Conservation (phyloP, 2,888 invertebrate genomes). For the Agrotis exclamationis region DNA sequence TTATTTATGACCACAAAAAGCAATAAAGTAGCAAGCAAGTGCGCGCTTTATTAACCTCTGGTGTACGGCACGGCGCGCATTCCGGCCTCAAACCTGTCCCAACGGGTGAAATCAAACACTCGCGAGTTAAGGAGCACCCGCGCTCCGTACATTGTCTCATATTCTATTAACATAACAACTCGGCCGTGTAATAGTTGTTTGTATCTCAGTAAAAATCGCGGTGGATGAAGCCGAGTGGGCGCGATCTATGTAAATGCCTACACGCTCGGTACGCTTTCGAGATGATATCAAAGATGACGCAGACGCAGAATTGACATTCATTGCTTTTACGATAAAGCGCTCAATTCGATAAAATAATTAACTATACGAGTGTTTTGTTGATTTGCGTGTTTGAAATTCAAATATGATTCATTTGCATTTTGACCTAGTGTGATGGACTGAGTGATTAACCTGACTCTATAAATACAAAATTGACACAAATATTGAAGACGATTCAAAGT, state of each 20-base stretch:
- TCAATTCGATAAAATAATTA: constrained; percentile 54
- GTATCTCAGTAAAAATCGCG: constrained; percentile 83
- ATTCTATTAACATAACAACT: constrained; percentile 80
- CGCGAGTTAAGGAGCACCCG: constrained; percentile 77
- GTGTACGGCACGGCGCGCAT: constrained; percentile 73
- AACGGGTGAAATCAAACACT: constrained; percentile 80
- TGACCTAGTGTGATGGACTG: constrained; percentile 17
- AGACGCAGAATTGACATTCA: constrained; percentile 77
- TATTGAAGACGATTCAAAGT: not conserved
- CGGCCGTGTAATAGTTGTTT: constrained; percentile 83
- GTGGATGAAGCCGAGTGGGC: constrained; percentile 81
- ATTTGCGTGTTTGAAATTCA: constrained; percentile 50
- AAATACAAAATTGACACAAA: constrained; percentile 6
- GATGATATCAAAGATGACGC: constrained; percentile 82
- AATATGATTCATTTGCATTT: constrained; percentile 51
- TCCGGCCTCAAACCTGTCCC: constrained; percentile 78
- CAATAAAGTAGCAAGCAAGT: constrained; percentile 87
- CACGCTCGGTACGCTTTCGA: constrained; percentile 86
- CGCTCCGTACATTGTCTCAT: constrained; percentile 73
- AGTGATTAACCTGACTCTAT: constrained; percentile 28
- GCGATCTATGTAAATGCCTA: constrained; percentile 88
- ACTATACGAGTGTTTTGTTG: constrained; percentile 39
- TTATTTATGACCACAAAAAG: constrained; percentile 88
- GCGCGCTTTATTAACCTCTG: constrained; percentile 88
- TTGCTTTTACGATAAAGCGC: constrained; percentile 49